A percentile compares a stretch with the other conserved stretches of the same genome.
These are phyloP conservation scores for Melieria crassipennis DNA, from an alignment of 2,888 invertebrate genomes.

Conservation along the genomic window DNA sequence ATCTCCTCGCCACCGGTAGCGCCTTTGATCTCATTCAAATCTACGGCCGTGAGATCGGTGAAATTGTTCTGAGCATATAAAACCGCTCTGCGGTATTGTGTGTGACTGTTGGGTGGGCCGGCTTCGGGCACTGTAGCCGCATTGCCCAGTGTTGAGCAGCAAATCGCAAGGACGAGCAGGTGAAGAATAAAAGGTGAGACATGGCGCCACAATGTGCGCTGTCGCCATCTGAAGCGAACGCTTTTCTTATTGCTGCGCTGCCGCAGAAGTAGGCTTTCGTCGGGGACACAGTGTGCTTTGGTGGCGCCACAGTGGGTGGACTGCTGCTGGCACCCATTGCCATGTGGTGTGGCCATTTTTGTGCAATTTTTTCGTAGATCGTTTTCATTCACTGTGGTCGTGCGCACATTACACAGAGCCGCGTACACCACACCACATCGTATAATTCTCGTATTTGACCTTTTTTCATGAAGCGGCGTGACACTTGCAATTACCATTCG, in stretches of 20 bases:
- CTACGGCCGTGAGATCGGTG: slow-evolving; percentile 50
- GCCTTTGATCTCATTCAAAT: slow-evolving; percentile 33
- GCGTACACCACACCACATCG: background rate
- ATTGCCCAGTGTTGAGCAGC: background rate
- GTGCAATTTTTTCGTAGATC: no score
- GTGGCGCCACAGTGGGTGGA: no score
- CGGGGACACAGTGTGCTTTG: no score
- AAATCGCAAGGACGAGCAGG: background rate
- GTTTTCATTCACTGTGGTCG: no score
- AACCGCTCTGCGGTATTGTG: slow-evolving; percentile 53
- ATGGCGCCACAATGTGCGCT: no score
- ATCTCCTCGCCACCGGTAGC: slow-evolving; percentile 25
- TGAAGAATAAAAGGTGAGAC: no score
- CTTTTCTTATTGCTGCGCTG: no score
- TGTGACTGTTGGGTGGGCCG: slow-evolving; percentile 38
- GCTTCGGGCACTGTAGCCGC: background rate
- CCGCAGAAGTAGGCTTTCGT: no score
- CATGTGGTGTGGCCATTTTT: no score
- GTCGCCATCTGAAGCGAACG: no score
- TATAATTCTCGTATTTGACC: slow-evolving; percentile 20
- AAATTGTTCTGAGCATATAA: slow-evolving; percentile 56
- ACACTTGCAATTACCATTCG: slow-evolving; percentile 29
- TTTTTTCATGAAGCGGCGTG: slow-evolving; percentile 31
- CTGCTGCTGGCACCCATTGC: no score
- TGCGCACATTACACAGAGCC: no score